These are phyloP conservation scores for Microplitis mediator DNA, from an alignment of 1,140 invertebrate genomes.

Conservation along the genomic window DNA sequence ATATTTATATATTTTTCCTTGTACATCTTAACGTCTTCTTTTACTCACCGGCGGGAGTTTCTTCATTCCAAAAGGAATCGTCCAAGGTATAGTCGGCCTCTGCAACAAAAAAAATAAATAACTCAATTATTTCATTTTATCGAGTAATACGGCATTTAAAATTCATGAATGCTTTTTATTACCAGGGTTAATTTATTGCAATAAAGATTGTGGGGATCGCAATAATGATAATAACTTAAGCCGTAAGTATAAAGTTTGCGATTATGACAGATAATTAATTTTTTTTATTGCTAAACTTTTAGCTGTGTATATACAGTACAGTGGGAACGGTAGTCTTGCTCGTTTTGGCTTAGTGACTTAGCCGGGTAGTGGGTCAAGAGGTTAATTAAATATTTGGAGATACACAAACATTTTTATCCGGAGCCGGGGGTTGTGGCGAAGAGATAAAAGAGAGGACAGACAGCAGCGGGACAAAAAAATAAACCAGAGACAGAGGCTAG, in stretches of 20 bases:
- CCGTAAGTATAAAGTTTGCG: too few relatives aligned
- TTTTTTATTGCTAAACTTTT: not conserved
- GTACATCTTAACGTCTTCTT: too few relatives aligned
- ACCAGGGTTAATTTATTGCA: too few relatives aligned
- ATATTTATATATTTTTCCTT: not conserved
- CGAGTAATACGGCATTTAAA: too few relatives aligned
- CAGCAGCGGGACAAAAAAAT: too few relatives aligned
- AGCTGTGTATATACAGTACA: too few relatives aligned
- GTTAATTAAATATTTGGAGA: slow-evolving; percentile 8
- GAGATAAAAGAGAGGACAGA: not conserved
- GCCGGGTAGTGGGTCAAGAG: not conserved
- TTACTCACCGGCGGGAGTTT: slow-evolving; percentile 82
- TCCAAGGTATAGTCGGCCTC: slow-evolving; percentile 89
- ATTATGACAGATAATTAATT: not conserved
- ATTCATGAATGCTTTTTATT: too few relatives aligned
- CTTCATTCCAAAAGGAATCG: slow-evolving; percentile 90
- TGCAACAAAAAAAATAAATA: slow-evolving; percentile 66
- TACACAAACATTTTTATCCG: slow-evolving; percentile 7
- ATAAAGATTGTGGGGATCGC: too few relatives aligned
- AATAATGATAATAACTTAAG: too few relatives aligned
- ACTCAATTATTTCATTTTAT: too few relatives aligned
- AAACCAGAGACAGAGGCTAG: too few relatives aligned
- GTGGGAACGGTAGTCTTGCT: too few relatives aligned
- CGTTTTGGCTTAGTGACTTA: not conserved
- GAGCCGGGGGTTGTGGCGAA: not conserved